Conservation (phyloP, 2,888 invertebrate species). For the Carabus problematicus region DNA sequence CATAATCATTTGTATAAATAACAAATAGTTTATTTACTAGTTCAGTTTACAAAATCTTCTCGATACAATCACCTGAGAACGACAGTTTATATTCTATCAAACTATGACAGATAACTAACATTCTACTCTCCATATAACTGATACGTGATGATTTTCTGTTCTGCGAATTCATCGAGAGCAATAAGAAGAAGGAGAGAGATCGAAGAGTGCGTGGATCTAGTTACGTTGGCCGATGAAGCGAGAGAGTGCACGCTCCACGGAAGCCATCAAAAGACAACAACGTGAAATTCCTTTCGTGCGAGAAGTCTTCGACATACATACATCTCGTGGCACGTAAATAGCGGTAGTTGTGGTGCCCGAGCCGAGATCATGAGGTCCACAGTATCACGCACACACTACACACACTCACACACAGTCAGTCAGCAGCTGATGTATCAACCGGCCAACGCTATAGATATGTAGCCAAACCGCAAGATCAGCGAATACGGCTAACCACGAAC, state of each 20-base stretch:
- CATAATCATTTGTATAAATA: no score
- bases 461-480: constrained; percentile 5
- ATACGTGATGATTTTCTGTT: no score
- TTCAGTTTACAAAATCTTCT: no score
- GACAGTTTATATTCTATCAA: no score
- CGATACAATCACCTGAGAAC: no score
- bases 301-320: constrained; percentile 1
- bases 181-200: no score
- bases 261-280: constrained; percentile 6
- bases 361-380: constrained; percentile 3
- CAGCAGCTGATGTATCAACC: constrained; percentile 2
- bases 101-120: no score
- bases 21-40: no score
- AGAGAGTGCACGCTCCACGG: constrained; percentile 1
- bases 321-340: constrained; percentile 7
- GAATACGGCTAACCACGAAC: not conserved
- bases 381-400: not conserved
- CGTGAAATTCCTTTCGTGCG: constrained; percentile 11
- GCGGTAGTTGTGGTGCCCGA: constrained; percentile 15
- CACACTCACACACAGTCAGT: not conserved
- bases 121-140: no score
- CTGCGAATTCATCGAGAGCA: no score
- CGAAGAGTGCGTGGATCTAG: no score
- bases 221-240: no score
- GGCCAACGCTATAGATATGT: constrained; percentile 1